phyloP scores from a whole-genome alignment of 2,888 invertebrate genomes.

The Thereva nobilitata region DNA sequence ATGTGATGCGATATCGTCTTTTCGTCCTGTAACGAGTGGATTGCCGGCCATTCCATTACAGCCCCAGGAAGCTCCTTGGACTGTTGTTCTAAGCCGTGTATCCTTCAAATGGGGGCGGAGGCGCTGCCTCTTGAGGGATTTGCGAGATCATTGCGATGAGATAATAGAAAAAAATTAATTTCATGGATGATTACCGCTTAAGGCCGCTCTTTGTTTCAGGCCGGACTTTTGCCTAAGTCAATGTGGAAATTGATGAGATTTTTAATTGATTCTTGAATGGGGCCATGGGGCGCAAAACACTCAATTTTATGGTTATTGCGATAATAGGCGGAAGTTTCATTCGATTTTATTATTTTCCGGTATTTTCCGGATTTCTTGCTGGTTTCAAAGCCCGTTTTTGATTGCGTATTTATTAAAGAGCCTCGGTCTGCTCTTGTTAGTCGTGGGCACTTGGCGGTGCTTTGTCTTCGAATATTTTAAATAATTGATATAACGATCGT shows the following conservation, averaged over 20 bases:
- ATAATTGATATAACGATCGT: too few species aligned
- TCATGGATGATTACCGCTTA: constrained; percentile 32
- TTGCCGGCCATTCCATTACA: constrained; percentile 25
- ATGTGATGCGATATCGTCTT: constrained; percentile 28
- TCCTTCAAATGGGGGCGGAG: constrained; percentile 17
- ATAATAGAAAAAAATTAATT: constrained; percentile 34
- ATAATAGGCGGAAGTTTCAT: too few species aligned
- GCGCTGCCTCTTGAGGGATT: constrained; percentile 11
- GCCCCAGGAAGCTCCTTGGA: constrained; percentile 19
- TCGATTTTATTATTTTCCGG: too few species aligned
- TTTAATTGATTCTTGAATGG: constrained; percentile 27
- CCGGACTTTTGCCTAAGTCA: constrained; percentile 8
- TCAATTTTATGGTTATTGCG: too few species aligned
- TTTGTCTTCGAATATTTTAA: too few species aligned
- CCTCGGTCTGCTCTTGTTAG: too few species aligned
- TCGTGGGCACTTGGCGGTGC: too few species aligned
- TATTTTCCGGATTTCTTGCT: too few species aligned
- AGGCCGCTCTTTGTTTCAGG: constrained; percentile 20
- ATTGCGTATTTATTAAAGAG: too few species aligned
- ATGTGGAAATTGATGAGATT: constrained; percentile 26
- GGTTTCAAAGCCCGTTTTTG: too few species aligned
- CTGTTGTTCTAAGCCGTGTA: constrained; percentile 13
- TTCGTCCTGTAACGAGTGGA: constrained; percentile 26
- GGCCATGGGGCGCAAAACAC: too few species aligned
- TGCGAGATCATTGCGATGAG: constrained; percentile 27